phyloP scores from a whole-genome alignment of 1,140 invertebrate genomes.

The Heterodera schachtii region DNA sequence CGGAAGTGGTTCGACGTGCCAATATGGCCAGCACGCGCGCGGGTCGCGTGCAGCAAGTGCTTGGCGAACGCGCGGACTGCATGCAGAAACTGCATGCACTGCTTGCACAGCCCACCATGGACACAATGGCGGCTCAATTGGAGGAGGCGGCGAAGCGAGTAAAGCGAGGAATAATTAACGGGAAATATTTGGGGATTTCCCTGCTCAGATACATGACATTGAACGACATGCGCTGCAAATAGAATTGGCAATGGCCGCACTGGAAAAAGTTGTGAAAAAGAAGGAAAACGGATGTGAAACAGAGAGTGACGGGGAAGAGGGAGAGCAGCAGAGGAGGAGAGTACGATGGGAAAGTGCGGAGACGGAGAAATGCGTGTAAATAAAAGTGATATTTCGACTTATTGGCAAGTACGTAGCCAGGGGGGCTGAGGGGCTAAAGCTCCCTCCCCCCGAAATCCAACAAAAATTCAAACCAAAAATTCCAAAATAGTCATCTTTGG shows the following conservation, averaged over 20 bases:
- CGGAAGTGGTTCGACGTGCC: slow-evolving; percentile 33
- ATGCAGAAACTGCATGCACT: slow-evolving; percentile 29
- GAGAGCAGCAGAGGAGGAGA: not conserved
- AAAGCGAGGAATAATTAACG: not conserved
- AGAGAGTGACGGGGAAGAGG: not conserved
- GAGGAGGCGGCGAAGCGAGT: slow-evolving; percentile 34
- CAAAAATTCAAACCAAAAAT: too few species aligned
- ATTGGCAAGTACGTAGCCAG: too few species aligned
- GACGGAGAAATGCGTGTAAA: not conserved
- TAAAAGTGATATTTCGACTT: too few species aligned
- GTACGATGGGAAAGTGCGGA: not conserved
- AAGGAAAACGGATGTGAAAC: not conserved
- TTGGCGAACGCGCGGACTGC: slow-evolving; percentile 37
- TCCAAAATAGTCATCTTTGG: too few species aligned
- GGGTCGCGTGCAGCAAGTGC: slow-evolving; percentile 43
- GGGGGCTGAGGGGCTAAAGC: too few species aligned
- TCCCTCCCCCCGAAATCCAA: too few species aligned
- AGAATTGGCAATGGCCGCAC: slow-evolving; percentile 28
- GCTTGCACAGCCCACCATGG: not conserved
- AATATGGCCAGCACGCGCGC: slow-evolving; percentile 46
- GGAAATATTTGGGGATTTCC: too few species aligned
- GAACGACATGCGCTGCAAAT: slow-evolving; percentile 33
- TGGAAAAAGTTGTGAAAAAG: slow-evolving; percentile 23
- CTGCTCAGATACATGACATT: slow-evolving; percentile 12
- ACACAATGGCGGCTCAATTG: slow-evolving; percentile 15